A percentile compares a stretch with the other conserved stretches of the same genome.
Evolutionary conservation across 2,888 invertebrate genomes (phyloP).

Genomic region (Villa cingulata): DNA sequence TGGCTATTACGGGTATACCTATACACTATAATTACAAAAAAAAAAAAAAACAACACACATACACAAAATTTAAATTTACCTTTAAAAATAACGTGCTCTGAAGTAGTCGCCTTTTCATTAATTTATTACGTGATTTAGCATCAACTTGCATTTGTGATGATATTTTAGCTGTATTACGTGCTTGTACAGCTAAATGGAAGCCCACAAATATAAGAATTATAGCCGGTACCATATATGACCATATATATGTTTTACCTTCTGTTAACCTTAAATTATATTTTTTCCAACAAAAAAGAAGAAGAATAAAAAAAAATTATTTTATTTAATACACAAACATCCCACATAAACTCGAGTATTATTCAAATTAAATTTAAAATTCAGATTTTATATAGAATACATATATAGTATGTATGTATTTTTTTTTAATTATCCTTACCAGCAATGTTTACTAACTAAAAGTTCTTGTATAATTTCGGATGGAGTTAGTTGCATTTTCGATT

Average conservation of each 20-base stretch:
- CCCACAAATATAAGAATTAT: conserved; percentile 35
- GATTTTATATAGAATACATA: too few relatives aligned
- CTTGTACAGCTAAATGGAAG: conserved; percentile 36
- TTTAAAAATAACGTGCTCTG: conserved; percentile 47
- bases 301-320: too few relatives aligned
- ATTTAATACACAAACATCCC: too few relatives aligned
- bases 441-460: conserved; percentile 17
- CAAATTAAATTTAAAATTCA: too few relatives aligned
- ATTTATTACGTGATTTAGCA: conserved; percentile 43
- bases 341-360: too few relatives aligned
- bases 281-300: background rate
- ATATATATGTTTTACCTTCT: conserved; percentile 20
- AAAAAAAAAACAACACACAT: too few relatives aligned
- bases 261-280: conserved; percentile 16
- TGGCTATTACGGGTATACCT: too few relatives aligned
- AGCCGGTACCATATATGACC: conserved; percentile 34
- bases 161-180: conserved; percentile 44
- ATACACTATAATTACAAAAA: too few relatives aligned
- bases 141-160: conserved; percentile 47
- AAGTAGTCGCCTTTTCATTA: conserved; percentile 43
- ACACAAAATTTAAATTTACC: conserved; percentile 32
- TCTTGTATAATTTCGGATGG: conserved; percentile 15
- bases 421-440: conserved; percentile 14
- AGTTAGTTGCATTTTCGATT: conserved; percentile 13
- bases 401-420: too few relatives aligned